Evolutionary conservation across 2,113 vertebrate genomes (phyloP).

Genomic region (Microcebus lehilahytsara): DNA sequence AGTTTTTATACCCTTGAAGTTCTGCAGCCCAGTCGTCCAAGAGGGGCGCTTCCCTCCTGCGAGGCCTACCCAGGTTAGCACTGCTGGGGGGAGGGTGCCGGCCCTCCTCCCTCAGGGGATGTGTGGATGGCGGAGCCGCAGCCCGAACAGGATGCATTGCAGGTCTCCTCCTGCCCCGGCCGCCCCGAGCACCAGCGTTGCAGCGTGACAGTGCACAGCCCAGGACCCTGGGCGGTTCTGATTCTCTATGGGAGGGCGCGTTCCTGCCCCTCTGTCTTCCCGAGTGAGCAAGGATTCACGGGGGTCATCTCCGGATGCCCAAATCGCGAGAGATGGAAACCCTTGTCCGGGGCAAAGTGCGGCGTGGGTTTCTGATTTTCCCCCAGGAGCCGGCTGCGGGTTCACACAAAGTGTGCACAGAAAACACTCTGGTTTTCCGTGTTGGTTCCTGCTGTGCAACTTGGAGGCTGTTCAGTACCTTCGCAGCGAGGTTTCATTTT

Average conservation of each 20-base stretch:
- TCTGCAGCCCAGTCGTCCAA: not conserved
- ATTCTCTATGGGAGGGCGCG: not conserved
- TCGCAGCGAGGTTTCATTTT: not conserved
- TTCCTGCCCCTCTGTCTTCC: not conserved
- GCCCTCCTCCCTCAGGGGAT: not conserved
- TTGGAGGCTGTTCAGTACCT: not conserved
- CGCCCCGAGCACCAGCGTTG: too few species aligned
- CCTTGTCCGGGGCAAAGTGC: not conserved
- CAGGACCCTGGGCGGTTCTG: not conserved
- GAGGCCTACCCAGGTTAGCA: not conserved
- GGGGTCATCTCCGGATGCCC: not conserved
- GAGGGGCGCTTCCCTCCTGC: not conserved
- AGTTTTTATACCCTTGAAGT: not conserved
- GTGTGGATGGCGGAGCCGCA: fast-evolving
- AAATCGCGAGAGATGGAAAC: not conserved
- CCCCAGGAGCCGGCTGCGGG: not conserved
- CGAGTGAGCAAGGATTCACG: not conserved
- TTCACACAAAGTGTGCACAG: not conserved
- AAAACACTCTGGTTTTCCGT: not conserved
- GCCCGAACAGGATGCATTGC: fast-evolving
- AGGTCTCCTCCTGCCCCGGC: fast-evolving
- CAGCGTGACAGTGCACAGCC: fast-evolving
- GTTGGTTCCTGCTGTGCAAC: not conserved
- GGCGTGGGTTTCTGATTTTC: not conserved
- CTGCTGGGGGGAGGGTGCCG: fast-evolving